Evolutionary conservation across 35 echinoderm and acorn worm species (phyloP), one percentile per base, ranked within the genome.

Genomic region (Ptychodera flava): DNA sequence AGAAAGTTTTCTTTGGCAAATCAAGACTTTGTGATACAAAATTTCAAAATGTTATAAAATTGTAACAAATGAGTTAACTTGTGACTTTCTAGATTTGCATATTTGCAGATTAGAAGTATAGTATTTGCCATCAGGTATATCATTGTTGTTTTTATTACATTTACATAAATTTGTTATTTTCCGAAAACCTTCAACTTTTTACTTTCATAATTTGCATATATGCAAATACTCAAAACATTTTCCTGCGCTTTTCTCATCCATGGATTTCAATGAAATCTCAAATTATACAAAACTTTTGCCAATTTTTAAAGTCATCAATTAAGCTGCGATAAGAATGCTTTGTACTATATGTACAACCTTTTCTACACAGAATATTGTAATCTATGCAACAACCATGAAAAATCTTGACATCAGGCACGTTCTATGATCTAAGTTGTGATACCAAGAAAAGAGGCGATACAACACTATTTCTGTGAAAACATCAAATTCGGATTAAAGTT

Each of bases 141-240:
- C 6, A 64, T 12, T 64, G 22, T 6, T 64, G 45, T 22, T 64
- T 64, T 12, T 12, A 22, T 64, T 64, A 22, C 45, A 64, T 12
- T 64, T 64, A 6, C 45, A n/a, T n/a, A n/a, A n/a, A n/a, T n/a
- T n/a, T n/a, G n/a, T n/a, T n/a, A n/a, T n/a, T n/a, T n/a, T n/a
- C n/a, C n/a, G n/a, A n/a, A n/a, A n/a, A n/a, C n/a, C n/a, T n/a
- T n/a, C n/a, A n/a, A n/a, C 22, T 64, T 64, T 6, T 64, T 22
- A 64, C 45, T 64, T 64, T 64, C 45, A 64, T 64, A 64, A 64
- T 64, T 64, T 64, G 45, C 45, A 64, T 64, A 64, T 64, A 64
- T 64, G 45, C 45, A 64, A 64, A 64, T n/a, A n/a, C n/a, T n/a
- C n/a, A n/a, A n/a, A n/a, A n/a, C n/a, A n/a, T n/a, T n/a, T n/a